A percentile compares a stretch with the other conserved stretches of the same genome.
These are phyloP conservation scores for Mandrillus leucophaeus DNA, from an alignment of 2,113 vertebrate species.

Conservation along the genomic window DNA sequence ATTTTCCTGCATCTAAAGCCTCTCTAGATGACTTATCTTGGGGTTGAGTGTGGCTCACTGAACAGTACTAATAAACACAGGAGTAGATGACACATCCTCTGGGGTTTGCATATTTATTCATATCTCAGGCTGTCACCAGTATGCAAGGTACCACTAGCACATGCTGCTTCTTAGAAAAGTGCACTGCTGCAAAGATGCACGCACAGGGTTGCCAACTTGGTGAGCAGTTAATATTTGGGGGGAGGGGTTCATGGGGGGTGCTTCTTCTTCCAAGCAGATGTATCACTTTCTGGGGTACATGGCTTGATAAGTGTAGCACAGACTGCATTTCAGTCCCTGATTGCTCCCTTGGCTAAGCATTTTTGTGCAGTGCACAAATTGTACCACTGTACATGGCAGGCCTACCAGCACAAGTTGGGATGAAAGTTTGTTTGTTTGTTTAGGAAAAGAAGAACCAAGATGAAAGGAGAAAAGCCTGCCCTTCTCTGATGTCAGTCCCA, in stretches of 20 bases:
- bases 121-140: not conserved
- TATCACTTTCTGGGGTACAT: no score
- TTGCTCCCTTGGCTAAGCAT: not conserved
- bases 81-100: not conserved
- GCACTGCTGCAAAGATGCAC: not conserved
- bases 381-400: not conserved
- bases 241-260: no score
- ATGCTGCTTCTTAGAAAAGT: not conserved
- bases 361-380: not conserved
- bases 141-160: not conserved
- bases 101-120: not conserved
- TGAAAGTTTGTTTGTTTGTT: not conserved
- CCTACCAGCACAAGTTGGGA: not conserved
- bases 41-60: not conserved
- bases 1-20: not conserved
- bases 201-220: not conserved
- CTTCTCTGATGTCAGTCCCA: not conserved
- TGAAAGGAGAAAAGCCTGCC: not conserved
- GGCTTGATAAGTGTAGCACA: not conserved
- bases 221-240: not conserved
- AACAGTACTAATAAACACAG: not conserved
- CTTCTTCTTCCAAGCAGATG: not conserved
- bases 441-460: not conserved
- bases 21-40: not conserved
- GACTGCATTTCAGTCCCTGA: not conserved